Conservation (phyloP, 2,113 vertebrate genomes). For the Campylomormyrus tamandua region DNA sequence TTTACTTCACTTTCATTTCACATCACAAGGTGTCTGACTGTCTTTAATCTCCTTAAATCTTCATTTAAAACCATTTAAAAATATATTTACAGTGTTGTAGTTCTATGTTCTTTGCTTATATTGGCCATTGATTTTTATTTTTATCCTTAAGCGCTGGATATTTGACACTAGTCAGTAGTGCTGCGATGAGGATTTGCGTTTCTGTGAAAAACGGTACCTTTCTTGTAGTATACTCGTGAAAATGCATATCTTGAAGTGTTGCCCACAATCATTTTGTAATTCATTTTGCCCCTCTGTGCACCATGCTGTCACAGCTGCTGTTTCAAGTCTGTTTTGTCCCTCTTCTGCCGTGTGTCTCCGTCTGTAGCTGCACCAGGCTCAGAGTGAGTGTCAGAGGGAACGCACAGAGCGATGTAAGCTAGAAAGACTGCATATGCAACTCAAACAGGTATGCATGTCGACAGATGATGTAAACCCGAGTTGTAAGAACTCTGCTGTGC, state of each 20-base stretch:
- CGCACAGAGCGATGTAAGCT: conserved; percentile 80
- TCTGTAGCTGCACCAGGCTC: conserved; percentile 75
- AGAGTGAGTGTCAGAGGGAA: conserved; percentile 82
- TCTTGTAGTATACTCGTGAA: neutral
- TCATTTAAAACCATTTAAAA: neutral
- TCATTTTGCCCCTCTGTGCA: neutral
- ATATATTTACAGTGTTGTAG: neutral
- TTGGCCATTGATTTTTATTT: neutral
- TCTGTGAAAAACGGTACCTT: neutral
- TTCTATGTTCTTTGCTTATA: neutral
- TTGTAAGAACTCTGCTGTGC: neutral
- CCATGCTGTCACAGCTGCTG: neutral
- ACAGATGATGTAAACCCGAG: neutral
- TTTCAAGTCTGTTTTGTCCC: neutral
- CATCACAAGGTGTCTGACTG: neutral
- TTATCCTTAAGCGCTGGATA: neutral
- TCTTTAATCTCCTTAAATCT: neutral
- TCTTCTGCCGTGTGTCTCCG: neutral
- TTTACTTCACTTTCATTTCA: neutral
- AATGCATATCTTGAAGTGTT: neutral
- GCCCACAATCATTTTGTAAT: neutral
- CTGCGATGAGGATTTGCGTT: neutral
- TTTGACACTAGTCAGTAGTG: neutral
- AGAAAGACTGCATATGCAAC: conserved; percentile 82
- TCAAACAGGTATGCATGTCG: conserved; percentile 74